Evolutionary conservation across 1,140 invertebrate species (phyloP).

Genomic region (Maniola jurtina): DNA sequence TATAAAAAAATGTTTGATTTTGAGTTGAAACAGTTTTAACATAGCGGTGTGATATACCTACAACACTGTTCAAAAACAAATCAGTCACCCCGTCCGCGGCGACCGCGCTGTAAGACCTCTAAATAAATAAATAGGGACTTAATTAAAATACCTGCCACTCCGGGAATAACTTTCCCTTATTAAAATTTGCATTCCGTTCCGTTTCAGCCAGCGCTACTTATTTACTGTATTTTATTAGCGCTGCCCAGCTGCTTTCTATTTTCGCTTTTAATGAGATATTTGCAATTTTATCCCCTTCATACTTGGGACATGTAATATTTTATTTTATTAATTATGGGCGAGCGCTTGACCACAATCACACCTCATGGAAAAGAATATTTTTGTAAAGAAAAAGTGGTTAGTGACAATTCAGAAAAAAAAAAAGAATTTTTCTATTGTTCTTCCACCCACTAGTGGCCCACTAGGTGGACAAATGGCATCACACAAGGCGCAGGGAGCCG

Average conservation of each 20-base stretch:
- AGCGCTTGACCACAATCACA: no score
- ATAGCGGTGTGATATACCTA: no score
- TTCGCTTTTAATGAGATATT: conserved; percentile 20
- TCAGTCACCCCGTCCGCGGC: conserved; percentile 17
- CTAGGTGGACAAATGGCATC: no score
- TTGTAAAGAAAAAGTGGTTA: no score
- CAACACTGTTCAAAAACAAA: conserved; percentile 14
- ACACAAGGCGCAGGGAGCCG: no score
- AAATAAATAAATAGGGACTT: conserved; percentile 31
- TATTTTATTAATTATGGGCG: no score
- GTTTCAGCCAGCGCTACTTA: conserved; percentile 25
- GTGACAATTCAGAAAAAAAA: no score
- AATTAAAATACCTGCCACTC: conserved; percentile 35
- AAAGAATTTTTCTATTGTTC: no score
- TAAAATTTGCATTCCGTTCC: conserved; percentile 34
- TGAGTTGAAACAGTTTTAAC: no score
- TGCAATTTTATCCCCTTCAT: not conserved
- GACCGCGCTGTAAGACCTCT: conserved; percentile 18
- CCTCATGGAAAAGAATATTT: no score
- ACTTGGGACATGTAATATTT: not conserved
- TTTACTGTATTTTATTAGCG: conserved; percentile 26
- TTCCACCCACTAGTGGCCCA: no score
- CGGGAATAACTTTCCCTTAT: conserved; percentile 33
- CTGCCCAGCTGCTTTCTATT: conserved; percentile 21
- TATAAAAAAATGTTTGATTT: no score